A percentile compares a stretch with the other conserved stretches of the same genome.
Evolutionary conservation across 2,888 invertebrate species (phyloP).

Genomic region (Hipparchia sbordonii): DNA sequence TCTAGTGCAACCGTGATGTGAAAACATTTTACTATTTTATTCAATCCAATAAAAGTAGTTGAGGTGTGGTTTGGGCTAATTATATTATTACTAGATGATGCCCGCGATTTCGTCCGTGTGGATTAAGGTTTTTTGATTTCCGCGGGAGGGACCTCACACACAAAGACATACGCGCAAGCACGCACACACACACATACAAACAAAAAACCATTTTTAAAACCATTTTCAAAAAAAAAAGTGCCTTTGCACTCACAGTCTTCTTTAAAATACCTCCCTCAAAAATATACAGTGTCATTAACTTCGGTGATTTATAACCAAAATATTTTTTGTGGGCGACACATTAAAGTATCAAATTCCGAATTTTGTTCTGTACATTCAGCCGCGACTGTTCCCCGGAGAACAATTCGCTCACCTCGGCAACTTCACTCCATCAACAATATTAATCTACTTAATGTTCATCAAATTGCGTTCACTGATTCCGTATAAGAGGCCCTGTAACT

Average conservation of each 20-base stretch:
- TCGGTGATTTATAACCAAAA: background rate
- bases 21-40: conserved; percentile 1
- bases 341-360: conserved; percentile 24
- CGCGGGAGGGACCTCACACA: too few relatives aligned
- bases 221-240: too few relatives aligned
- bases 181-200: too few relatives aligned
- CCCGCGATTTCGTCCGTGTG: too few relatives aligned
- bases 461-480: conserved; percentile 46
- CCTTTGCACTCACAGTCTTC: too few relatives aligned
- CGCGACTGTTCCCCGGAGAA: conserved; percentile 40
- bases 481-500: conserved; percentile 39
- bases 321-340: background rate
- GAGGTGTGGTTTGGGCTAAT: background rate
- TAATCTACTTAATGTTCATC: conserved; percentile 51
- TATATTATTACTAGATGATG: background rate
- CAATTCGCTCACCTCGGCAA: conserved; percentile 46
- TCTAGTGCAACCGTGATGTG: background rate
- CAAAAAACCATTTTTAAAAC: too few relatives aligned
- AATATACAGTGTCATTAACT: background rate
- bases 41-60: background rate
- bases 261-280: too few relatives aligned
- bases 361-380: conserved; percentile 19
- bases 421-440: conserved; percentile 50
- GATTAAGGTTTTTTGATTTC: too few relatives aligned
- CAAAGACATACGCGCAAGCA: too few relatives aligned